Conservation (phyloP, 2,888 invertebrate genomes). For the Achlya flavicornis region DNA sequence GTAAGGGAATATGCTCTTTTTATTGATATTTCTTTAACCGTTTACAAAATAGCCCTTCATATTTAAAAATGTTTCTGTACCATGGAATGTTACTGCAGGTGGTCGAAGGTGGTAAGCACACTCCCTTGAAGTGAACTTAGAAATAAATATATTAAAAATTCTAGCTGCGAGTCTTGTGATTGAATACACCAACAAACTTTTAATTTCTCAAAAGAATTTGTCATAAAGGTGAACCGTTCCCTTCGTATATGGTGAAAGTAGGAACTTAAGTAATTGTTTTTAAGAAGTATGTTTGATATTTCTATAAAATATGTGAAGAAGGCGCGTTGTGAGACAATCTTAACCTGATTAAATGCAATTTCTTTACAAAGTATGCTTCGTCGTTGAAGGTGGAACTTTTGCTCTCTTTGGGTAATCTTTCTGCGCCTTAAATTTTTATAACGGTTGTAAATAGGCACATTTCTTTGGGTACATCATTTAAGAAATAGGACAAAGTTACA, state of each 20-base stretch:
- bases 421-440: slow-evolving; percentile 27
- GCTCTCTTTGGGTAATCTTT: slow-evolving; percentile 59
- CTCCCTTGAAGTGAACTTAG: too few species aligned
- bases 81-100: too few species aligned
- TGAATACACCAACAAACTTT: slow-evolving; percentile 39
- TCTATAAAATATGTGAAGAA: slow-evolving; percentile 68
- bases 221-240: slow-evolving; percentile 60
- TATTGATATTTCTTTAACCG: too few species aligned
- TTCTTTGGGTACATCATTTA: slow-evolving; percentile 15
- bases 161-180: slow-evolving; percentile 1
- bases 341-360: slow-evolving; percentile 81
- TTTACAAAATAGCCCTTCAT: too few species aligned
- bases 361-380: slow-evolving; percentile 76
- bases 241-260: slow-evolving; percentile 56
- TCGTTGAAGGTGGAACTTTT: slow-evolving; percentile 68
- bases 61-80: too few species aligned
- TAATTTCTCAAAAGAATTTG: slow-evolving; percentile 67
- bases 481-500: slow-evolving; percentile 47
- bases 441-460: slow-evolving; percentile 1
- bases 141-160: neutral
- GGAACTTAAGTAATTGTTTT: slow-evolving; percentile 77
- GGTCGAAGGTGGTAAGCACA: too few species aligned
- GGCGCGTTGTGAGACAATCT: slow-evolving; percentile 70
- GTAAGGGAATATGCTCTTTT: too few species aligned
- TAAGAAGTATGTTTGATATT: slow-evolving; percentile 72